Evolutionary conservation across 2,113 vertebrate species (phyloP).

Genomic region (Embiotoca jacksoni): DNA sequence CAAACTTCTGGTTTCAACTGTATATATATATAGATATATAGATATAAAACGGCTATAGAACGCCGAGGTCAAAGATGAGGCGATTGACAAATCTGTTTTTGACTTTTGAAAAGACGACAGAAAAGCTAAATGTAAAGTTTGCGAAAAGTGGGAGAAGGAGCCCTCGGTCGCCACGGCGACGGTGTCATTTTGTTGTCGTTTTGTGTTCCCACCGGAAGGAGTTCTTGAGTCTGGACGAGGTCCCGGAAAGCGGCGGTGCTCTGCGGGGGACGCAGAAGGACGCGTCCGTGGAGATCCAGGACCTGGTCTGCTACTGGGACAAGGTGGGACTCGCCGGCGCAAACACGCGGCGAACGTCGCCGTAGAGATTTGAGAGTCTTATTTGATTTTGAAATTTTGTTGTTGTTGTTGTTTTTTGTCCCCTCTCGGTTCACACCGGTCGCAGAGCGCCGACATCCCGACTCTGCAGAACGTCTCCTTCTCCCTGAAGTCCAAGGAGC

Average conservation of each 20-base stretch:
- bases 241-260: conserved; percentile 61
- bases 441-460: conserved; percentile 87
- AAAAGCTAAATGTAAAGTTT: no score
- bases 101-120: no score
- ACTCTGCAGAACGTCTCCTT: conserved; percentile 89
- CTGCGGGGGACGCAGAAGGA: conserved; percentile 68
- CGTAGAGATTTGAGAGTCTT: no score
- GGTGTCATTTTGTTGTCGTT: neutral
- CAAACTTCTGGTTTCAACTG: no score
- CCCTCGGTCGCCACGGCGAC: no score
- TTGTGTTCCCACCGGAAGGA: conserved; percentile 70
- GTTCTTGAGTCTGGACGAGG: conserved; percentile 90
- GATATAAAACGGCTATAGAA: no score
- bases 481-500: conserved; percentile 84
- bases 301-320: conserved; percentile 92
- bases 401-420: neutral
- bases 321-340: conserved; percentile 71
- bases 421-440: neutral
- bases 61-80: no score
- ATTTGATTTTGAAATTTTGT: neutral
- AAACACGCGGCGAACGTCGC: no score
- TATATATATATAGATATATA: no score
- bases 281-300: conserved; percentile 81
- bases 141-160: no score
- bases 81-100: no score